Evolutionary conservation across 1,140 invertebrate species (phyloP).

Genomic region (Orchesella cincta): DNA sequence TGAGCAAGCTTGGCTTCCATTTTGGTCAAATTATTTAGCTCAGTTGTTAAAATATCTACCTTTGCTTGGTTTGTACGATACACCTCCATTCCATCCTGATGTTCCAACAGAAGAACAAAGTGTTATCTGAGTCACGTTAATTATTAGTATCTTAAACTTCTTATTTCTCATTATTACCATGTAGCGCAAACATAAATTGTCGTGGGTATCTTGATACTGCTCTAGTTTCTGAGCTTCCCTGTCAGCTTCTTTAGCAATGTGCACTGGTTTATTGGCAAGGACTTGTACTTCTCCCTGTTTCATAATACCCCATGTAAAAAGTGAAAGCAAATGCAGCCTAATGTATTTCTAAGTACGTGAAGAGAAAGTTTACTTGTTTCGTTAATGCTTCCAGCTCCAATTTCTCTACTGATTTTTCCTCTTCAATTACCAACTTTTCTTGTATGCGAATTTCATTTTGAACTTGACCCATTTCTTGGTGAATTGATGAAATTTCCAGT

Average conservation of each 20-base stretch:
- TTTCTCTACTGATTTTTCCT: slow-evolving; percentile 42
- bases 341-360: background rate
- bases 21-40: slow-evolving; percentile 32
- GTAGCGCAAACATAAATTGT: slow-evolving; percentile 26
- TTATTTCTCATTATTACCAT: background rate
- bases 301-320: no score
- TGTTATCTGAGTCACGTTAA: no score
- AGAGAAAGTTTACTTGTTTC: slow-evolving; percentile 34
- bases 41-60: slow-evolving; percentile 31
- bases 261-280: slow-evolving; percentile 39
- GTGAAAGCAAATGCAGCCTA: background rate
- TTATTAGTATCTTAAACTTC: background rate
- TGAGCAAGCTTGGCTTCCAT: slow-evolving; percentile 40
- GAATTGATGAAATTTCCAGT: slow-evolving; percentile 41
- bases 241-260: slow-evolving; percentile 45
- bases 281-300: slow-evolving; percentile 43
- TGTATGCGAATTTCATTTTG: slow-evolving; percentile 40
- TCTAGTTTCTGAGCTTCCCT: slow-evolving; percentile 44
- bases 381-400: slow-evolving; percentile 45
- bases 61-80: slow-evolving; percentile 30
- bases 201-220: slow-evolving; percentile 38
- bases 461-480: slow-evolving; percentile 46
- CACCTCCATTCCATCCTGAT: slow-evolving; percentile 33
- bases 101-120: no score
- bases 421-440: slow-evolving; percentile 38